A percentile compares a stretch with the other conserved stretches of the same genome.
Conservation (phyloP, 2,113 vertebrate genomes). For the Axis porcinus region DNA sequence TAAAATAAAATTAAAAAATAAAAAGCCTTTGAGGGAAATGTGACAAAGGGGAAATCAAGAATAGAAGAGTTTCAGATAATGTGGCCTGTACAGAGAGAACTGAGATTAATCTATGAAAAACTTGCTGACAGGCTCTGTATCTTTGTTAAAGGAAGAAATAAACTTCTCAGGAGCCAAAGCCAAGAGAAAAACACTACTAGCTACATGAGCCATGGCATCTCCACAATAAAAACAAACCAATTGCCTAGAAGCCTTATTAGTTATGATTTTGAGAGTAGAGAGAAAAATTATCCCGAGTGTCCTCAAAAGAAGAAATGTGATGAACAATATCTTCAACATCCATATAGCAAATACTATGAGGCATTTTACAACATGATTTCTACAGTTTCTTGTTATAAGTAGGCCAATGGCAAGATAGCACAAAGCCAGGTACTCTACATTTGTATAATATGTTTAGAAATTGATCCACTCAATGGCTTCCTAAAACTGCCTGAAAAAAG, state of each 20-base stretch:
- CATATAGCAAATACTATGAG: not conserved
- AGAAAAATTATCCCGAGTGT: not conserved
- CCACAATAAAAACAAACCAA: conserved; percentile 37
- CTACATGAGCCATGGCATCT: not conserved
- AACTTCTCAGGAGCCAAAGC: not conserved
- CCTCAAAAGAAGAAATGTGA: conserved; percentile 19
- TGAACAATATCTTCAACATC: not conserved
- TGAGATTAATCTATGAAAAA: not conserved
- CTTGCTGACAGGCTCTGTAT: not conserved
- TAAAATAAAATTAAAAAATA: not conserved
- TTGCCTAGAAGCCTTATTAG: not conserved
- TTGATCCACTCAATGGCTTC: not conserved
- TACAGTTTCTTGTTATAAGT: conserved; percentile 17
- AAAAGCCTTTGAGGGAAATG: conserved; percentile 34
- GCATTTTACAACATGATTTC: conserved; percentile 14
- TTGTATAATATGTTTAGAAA: conserved; percentile 49
- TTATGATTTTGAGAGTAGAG: conserved; percentile 11
- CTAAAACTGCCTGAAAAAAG: not conserved
- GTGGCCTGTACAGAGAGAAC: not conserved
- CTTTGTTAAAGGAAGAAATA: conserved; percentile 11
- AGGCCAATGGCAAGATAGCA: not conserved
- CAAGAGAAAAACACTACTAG: conserved; percentile 20
- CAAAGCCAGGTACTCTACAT: not conserved
- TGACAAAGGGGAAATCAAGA: not conserved
- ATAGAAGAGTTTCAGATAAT: not conserved